phyloP scores from a whole-genome alignment of 2,113 vertebrate genomes.

The Bungarus multicinctus region DNA sequence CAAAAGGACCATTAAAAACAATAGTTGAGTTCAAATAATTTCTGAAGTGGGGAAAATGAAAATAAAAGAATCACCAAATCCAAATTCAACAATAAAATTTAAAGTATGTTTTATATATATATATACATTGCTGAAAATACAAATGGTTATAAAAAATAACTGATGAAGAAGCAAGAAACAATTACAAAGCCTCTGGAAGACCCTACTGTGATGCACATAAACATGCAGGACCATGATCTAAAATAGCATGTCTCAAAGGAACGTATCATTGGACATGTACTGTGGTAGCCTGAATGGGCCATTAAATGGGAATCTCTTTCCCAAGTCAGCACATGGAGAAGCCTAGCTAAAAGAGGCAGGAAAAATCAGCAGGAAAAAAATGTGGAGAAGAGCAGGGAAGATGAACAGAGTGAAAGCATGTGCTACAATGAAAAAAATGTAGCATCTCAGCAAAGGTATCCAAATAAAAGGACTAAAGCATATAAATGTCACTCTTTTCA shows the following conservation, averaged over 20 bases:
- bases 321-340: not conserved
- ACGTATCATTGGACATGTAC: not conserved
- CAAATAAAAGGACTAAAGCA: not conserved
- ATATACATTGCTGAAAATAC: not conserved
- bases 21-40: not conserved
- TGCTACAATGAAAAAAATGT: not conserved
- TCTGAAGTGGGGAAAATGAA: not conserved
- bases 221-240: not conserved
- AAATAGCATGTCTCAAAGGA: not conserved
- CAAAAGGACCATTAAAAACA: not conserved
- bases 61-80: not conserved
- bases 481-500: not conserved
- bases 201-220: not conserved
- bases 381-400: not conserved
- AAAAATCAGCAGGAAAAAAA: not conserved
- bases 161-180: not conserved
- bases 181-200: not conserved
- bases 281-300: not conserved
- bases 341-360: not conserved
- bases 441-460: not conserved
- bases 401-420: not conserved
- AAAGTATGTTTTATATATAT: too few species aligned
- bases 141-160: not conserved
- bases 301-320: not conserved
- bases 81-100: not conserved